These are phyloP conservation scores for Zapus hudsonius DNA, from an alignment of 2,113 vertebrate genomes.

Conservation along the genomic window DNA sequence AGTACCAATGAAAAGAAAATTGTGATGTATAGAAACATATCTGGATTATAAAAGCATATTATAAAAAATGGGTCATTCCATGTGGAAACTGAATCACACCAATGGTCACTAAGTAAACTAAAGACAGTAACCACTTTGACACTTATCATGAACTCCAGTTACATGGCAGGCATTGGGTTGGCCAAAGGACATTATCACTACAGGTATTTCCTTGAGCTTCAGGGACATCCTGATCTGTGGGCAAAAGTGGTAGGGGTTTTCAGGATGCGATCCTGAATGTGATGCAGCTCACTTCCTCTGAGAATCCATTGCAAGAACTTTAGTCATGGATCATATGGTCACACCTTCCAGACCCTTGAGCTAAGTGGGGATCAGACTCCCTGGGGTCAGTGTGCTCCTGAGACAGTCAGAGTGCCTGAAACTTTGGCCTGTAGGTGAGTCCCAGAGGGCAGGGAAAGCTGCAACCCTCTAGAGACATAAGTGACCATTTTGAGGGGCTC, in stretches of 20 bases:
- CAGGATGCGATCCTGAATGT: too few species aligned
- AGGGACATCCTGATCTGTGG: background rate
- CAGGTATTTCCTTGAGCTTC: background rate
- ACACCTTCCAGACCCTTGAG: too few species aligned
- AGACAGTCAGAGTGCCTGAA: too few species aligned
- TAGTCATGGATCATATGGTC: too few species aligned
- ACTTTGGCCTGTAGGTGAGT: too few species aligned
- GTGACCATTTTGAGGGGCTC: background rate
- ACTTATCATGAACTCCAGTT: too few species aligned
- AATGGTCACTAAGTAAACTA: background rate
- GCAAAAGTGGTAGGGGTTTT: too few species aligned
- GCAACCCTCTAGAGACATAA: too few species aligned
- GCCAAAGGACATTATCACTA: background rate
- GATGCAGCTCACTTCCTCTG: too few species aligned
- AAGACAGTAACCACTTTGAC: background rate
- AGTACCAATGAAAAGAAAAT: background rate
- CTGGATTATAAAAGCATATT: background rate
- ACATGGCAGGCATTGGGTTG: background rate
- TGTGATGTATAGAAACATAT: background rate
- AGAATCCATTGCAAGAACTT: background rate
- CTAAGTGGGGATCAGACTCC: background rate
- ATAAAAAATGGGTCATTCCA: background rate
- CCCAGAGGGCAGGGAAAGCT: too few species aligned
- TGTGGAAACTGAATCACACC: background rate
- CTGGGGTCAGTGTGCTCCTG: background rate